phyloP scores from a whole-genome alignment of 2,113 vertebrate genomes.

The Caloenas nicobarica region DNA sequence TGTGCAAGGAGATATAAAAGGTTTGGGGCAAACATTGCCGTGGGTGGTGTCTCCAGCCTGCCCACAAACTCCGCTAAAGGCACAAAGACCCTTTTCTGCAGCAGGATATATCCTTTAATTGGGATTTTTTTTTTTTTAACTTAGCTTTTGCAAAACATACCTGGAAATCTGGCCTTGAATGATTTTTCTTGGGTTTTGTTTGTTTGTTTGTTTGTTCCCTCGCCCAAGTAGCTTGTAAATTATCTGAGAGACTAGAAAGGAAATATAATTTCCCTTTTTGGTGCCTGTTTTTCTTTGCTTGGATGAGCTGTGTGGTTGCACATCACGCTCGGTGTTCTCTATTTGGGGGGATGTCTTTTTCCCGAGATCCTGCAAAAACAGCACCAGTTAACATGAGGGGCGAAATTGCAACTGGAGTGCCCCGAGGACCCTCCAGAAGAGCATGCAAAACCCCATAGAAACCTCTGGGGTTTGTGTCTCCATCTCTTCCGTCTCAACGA shows the following conservation, averaged over 20 bases:
- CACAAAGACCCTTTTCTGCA: neutral
- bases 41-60: neutral
- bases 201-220: neutral
- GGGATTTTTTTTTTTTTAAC: neutral
- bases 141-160: neutral
- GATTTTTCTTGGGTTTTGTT: neutral
- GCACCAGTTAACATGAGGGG: neutral
- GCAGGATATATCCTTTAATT: neutral
- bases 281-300: neutral
- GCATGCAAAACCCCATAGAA: fast-evolving
- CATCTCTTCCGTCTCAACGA: neutral
- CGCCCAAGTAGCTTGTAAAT: neutral
- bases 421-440: neutral
- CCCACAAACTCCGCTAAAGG: neutral
- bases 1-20: neutral
- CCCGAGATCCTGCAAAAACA: neutral
- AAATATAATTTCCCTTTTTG: neutral
- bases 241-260: neutral
- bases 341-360: neutral
- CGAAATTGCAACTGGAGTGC: neutral
- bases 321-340: neutral
- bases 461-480: neutral
- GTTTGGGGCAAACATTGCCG: neutral
- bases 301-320: neutral
- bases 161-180: neutral